These are phyloP conservation scores for Pemphigus obesinymphae DNA, from an alignment of 1,140 invertebrate species.

Conservation along the genomic window DNA sequence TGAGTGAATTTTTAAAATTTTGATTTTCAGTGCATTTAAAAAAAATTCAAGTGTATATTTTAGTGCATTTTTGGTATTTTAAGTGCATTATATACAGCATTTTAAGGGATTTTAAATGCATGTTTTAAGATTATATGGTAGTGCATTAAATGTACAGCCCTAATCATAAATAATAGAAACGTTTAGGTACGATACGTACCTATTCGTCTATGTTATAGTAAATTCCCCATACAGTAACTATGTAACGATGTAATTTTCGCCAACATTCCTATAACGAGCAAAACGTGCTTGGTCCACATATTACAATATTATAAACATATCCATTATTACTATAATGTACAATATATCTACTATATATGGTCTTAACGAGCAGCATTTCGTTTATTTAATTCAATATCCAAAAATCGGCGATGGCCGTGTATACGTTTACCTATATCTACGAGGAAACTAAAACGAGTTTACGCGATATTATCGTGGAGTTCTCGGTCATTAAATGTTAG, in stretches of 20 bases:
- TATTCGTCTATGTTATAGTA: background rate
- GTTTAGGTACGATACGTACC: too few relatives aligned
- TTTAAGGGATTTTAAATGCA: too few relatives aligned
- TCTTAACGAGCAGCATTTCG: background rate
- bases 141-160: too few relatives aligned
- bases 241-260: background rate
- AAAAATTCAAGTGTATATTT: too few relatives aligned
- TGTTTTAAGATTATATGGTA: too few relatives aligned
- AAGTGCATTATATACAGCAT: too few relatives aligned
- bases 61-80: too few relatives aligned
- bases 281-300: background rate
- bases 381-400: constrained; percentile 4
- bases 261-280: background rate
- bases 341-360: background rate
- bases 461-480: background rate
- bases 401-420: background rate
- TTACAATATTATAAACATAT: too few relatives aligned
- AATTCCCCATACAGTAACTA: background rate
- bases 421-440: background rate
- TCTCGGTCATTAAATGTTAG: background rate
- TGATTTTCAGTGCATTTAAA: too few relatives aligned
- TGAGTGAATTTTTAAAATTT: too few relatives aligned
- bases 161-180: background rate
- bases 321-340: background rate
- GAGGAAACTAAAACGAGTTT: background rate